These are phyloP conservation scores for Neotoxoptera formosana DNA, from an alignment of 1,140 invertebrate species.

Conservation along the genomic window DNA sequence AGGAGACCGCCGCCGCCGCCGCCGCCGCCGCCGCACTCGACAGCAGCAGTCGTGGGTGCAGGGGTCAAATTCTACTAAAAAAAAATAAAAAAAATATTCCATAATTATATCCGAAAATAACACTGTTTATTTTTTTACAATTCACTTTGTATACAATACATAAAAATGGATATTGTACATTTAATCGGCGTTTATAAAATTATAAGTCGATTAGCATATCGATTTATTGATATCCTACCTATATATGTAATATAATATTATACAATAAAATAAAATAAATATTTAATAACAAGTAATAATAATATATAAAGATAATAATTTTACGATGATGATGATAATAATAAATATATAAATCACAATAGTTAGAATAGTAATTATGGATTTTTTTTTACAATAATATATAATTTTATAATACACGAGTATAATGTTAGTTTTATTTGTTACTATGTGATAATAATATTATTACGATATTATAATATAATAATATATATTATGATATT, in stretches of 20 bases:
- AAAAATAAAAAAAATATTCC: neutral
- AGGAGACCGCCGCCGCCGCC: neutral
- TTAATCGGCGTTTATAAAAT: neutral
- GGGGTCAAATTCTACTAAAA: neutral
- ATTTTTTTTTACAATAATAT: neutral
- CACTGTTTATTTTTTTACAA: slow-evolving; percentile 17
- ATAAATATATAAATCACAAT: neutral
- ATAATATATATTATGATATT: too few species aligned
- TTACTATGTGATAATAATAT: neutral
- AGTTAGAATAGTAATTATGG: neutral
- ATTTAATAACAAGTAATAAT: neutral
- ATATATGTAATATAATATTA: neutral
- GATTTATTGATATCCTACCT: neutral
- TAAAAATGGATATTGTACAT: slow-evolving; percentile 1
- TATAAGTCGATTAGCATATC: neutral
- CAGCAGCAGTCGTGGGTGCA: neutral
- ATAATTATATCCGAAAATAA: neutral
- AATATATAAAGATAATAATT: neutral
- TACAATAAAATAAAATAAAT: neutral
- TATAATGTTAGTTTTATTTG: neutral
- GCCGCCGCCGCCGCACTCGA: too few species aligned
- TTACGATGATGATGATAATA: neutral
- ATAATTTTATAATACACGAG: neutral
- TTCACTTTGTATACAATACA: neutral
- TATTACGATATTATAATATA: too few species aligned